Percentiles rank a stretch among this genome's conserved stretches.
Evolutionary conservation across 2,113 vertebrate species (phyloP).

Genomic region (Rhabdornis inornatus): DNA sequence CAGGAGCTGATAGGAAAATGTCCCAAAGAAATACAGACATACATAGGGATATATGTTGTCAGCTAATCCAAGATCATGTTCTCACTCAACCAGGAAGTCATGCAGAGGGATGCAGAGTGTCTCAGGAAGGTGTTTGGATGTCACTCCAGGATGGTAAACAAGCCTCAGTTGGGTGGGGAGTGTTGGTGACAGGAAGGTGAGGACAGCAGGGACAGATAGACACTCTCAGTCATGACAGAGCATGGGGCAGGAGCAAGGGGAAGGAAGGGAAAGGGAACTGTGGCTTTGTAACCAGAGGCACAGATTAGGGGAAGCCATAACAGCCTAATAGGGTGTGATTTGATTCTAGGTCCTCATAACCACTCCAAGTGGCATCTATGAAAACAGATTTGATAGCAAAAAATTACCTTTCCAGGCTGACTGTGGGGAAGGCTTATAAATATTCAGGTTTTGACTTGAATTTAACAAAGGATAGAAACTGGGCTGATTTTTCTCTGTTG

Average conservation of each 20-base stretch:
- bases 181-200: background rate
- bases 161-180: background rate
- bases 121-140: background rate
- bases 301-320: background rate
- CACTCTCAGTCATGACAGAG: background rate
- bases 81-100: conserved; percentile 39
- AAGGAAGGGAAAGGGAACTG: background rate
- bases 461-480: background rate
- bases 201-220: background rate
- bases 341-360: background rate
- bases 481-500: background rate
- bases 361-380: background rate
- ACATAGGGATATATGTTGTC: background rate
- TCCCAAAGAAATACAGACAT: background rate
- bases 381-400: background rate
- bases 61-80: conserved; percentile 54
- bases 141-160: background rate
- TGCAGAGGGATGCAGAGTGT: background rate
- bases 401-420: background rate
- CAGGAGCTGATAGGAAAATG: background rate
- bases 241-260: background rate
- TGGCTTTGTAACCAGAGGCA: background rate
- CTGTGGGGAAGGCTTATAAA: background rate
- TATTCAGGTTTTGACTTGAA: background rate
- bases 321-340: fast-evolving